These are phyloP conservation scores for Lethrus apterus DNA, from an alignment of 1,140 invertebrate species.

Conservation along the genomic window DNA sequence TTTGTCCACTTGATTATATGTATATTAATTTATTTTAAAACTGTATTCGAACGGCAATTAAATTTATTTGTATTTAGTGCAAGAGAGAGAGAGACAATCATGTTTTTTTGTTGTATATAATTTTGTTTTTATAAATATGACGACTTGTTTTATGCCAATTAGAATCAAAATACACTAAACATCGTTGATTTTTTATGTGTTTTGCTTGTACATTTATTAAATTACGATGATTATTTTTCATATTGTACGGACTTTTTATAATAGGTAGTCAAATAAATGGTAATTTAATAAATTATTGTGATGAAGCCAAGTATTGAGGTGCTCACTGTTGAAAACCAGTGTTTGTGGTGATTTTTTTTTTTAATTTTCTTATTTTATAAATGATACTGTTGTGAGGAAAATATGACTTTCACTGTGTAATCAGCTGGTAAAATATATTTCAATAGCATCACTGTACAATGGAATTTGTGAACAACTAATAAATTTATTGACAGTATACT, in stretches of 20 bases:
- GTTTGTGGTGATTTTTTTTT: conserved; percentile 7
- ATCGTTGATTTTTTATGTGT: conserved; percentile 10
- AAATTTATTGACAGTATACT: too few relatives aligned
- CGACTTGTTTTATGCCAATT: neutral
- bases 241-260: conserved; percentile 11
- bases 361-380: neutral
- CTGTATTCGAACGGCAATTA: conserved; percentile 1
- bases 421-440: neutral
- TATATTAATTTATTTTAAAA: too few relatives aligned
- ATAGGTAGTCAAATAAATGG: conserved; percentile 10
- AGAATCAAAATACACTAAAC: conserved; percentile 6
- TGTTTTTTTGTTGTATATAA: neutral
- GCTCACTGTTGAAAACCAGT: too few relatives aligned
- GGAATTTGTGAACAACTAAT: conserved; percentile 8
- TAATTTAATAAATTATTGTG: conserved; percentile 15
- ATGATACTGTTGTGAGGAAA: neutral
- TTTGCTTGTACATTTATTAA: conserved; percentile 8
- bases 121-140: conserved; percentile 8
- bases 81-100: neutral
- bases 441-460: conserved; percentile 8
- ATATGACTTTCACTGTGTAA: neutral
- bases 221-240: conserved; percentile 11
- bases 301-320: conserved; percentile 6
- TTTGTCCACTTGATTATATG: too few relatives aligned
- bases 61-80: conserved; percentile 1